Evolutionary conservation across 2,888 invertebrate species (phyloP).

Genomic region (Metellina segmentata): DNA sequence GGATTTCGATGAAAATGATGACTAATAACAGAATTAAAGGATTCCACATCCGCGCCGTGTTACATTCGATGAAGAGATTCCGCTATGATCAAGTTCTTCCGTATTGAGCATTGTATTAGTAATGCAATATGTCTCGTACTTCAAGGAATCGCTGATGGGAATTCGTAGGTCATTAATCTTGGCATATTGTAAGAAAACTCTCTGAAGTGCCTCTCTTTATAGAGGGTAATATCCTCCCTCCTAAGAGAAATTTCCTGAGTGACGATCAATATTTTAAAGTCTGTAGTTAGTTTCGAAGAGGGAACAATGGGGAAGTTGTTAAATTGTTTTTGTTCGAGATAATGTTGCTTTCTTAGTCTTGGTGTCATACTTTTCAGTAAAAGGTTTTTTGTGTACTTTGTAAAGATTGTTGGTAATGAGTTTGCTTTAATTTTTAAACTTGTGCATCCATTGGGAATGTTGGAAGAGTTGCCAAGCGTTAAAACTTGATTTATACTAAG

Average conservation of each 20-base stretch:
- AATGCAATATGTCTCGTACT: neutral
- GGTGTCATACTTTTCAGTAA: no score
- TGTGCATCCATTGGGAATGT: no score
- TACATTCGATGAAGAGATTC: neutral
- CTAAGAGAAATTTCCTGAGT: neutral
- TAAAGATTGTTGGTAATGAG: no score
- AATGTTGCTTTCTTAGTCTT: no score
- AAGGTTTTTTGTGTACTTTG: no score
- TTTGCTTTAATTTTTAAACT: no score
- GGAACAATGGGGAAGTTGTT: neutral
- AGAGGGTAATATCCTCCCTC: neutral
- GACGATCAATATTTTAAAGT: neutral
- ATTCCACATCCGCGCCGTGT: neutral
- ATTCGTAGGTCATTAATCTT: neutral
- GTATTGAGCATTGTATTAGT: neutral
- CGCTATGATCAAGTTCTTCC: neutral
- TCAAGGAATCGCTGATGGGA: neutral
- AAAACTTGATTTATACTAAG: no score
- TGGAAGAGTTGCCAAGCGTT: no score
- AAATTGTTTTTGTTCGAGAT: no score
- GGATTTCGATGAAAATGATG: slow-evolving; percentile 56
- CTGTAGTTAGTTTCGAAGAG: neutral
- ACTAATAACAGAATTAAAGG: slow-evolving; percentile 61
- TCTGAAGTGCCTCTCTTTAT: neutral
- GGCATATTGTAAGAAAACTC: neutral